Conservation (phyloP, 2,888 invertebrate species). For the Himalopsyche japonica region DNA sequence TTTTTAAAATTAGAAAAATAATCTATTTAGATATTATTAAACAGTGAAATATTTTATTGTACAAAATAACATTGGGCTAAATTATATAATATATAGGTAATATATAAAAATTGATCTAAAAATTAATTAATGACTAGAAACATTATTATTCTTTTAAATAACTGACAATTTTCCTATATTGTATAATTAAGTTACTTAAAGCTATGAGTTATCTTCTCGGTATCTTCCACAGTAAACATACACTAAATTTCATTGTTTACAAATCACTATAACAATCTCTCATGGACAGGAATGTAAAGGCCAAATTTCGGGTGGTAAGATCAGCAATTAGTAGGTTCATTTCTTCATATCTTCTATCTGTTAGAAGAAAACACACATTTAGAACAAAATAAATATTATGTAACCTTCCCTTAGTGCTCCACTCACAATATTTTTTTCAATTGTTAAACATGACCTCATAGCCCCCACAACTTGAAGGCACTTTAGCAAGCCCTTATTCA, state of each 20-base stretch:
- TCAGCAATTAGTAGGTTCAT: background rate
- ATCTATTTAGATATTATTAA: too few relatives aligned
- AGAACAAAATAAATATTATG: slow-evolving; percentile 50
- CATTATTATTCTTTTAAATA: background rate
- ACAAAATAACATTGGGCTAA: background rate
- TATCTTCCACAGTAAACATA: background rate
- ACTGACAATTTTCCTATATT: background rate
- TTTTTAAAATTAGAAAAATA: too few relatives aligned
- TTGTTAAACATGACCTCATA: too few relatives aligned
- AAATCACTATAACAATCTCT: background rate
- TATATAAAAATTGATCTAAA: background rate
- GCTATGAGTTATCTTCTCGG: background rate
- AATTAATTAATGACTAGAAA: background rate
- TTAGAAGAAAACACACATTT: slow-evolving; percentile 11
- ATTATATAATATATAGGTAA: background rate
- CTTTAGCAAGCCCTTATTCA: too few relatives aligned
- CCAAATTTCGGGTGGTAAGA: background rate
- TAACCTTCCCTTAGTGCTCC: background rate
- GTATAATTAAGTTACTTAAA: background rate
- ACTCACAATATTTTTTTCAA: too few relatives aligned
- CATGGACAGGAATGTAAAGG: slow-evolving; percentile 4
- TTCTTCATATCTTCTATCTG: slow-evolving; percentile 2
- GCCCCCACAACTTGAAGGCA: too few relatives aligned
- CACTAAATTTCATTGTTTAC: background rate
- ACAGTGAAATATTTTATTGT: background rate